Evolutionary conservation across 2,797 vertebrate species (phyloP).

Genomic region (Gastrophryne carolinensis): DNA sequence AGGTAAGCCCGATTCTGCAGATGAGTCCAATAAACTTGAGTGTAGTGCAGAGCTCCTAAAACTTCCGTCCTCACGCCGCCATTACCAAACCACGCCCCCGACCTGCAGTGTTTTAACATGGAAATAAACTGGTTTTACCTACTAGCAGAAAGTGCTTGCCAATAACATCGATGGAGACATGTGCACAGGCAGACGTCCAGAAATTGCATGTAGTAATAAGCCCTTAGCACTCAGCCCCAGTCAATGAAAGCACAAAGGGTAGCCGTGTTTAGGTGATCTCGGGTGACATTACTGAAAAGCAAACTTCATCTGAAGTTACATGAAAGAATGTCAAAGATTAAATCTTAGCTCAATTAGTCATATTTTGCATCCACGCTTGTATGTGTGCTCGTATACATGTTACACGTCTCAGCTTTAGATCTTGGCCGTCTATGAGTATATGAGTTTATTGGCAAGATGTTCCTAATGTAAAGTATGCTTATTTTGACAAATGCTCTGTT

Average conservation of each 20-base stretch:
- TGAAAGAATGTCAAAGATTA: background rate
- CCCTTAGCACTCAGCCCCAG: slow-evolving; percentile 9
- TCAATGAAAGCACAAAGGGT: slow-evolving; percentile 28
- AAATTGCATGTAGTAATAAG: slow-evolving; percentile 24
- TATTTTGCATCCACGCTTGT: background rate
- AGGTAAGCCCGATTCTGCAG: too few relatives aligned
- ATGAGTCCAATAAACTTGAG: too few relatives aligned
- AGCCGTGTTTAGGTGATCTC: slow-evolving; percentile 16
- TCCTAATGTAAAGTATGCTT: background rate
- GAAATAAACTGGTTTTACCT: background rate
- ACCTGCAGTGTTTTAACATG: background rate
- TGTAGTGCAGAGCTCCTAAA: too few relatives aligned
- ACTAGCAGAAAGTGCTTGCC: slow-evolving; percentile 11
- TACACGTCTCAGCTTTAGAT: background rate
- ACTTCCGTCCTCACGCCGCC: too few relatives aligned
- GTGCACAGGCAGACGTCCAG: slow-evolving; percentile 29
- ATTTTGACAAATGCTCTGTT: background rate
- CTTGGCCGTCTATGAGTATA: background rate
- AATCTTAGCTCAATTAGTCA: slow-evolving; percentile 9
- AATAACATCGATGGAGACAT: slow-evolving; percentile 23
- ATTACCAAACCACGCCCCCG: too few relatives aligned
- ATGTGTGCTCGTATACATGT: background rate
- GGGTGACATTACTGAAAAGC: slow-evolving; percentile 9
- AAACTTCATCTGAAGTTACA: background rate
- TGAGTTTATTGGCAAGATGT: background rate